Conservation (phyloP, 2,888 invertebrate genomes). For the Blera fallax region DNA sequence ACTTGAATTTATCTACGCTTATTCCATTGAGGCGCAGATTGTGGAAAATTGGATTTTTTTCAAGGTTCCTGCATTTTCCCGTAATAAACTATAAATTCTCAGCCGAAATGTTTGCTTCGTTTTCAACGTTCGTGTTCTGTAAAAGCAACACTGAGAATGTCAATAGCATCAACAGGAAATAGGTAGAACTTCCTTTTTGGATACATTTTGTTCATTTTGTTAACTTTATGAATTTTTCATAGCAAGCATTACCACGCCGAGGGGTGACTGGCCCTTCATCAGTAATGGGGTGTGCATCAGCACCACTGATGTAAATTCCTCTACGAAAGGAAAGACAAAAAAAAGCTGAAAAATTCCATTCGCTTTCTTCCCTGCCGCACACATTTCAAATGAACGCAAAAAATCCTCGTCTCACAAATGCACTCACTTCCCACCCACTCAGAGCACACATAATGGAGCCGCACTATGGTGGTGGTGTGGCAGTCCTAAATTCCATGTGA, state of each 20-base stretch:
- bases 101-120: conserved; percentile 14
- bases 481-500: conserved; percentile 37
- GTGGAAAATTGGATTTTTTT: conserved; percentile 70
- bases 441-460: conserved; percentile 30
- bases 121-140: background rate
- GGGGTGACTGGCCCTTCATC: background rate
- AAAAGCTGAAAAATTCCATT: conserved; percentile 13
- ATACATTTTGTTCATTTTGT: conserved; percentile 7
- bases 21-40: conserved; percentile 60
- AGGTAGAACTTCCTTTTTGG: conserved; percentile 17
- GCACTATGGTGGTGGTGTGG: conserved; percentile 20
- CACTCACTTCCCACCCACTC: background rate
- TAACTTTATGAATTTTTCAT: conserved; percentile 56
- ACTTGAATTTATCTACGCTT: conserved; percentile 58
- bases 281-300: conserved; percentile 20
- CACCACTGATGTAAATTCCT: conserved; percentile 3
- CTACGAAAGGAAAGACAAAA: background rate
- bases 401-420: conserved; percentile 12
- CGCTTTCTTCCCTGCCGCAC: conserved; percentile 18
- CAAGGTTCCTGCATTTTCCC: conserved; percentile 41
- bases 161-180: conserved; percentile 19
- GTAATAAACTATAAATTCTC: conserved; percentile 54
- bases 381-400: conserved; percentile 26
- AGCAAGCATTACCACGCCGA: conserved; percentile 22
- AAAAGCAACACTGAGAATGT: background rate